Percentiles rank a stretch among this genome's conserved stretches.
phyloP scores from a whole-genome alignment of 53 echinoderm and acorn worm genomes.

The Holothuria scabra region DNA sequence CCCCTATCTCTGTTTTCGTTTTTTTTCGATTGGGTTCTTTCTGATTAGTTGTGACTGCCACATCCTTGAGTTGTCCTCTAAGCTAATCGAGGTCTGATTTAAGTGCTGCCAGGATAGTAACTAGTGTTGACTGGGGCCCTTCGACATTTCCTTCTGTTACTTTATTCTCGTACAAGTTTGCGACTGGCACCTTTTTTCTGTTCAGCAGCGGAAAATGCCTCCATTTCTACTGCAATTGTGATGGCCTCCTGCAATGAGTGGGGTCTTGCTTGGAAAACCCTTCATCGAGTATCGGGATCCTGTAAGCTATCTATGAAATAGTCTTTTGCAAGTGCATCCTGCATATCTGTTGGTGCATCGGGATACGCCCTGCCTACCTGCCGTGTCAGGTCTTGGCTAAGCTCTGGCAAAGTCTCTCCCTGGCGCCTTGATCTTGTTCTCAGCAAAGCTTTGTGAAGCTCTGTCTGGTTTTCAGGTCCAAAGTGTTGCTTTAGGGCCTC shows the following conservation, averaged over 20 bases:
- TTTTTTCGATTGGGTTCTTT: not conserved
- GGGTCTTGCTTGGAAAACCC: not conserved
- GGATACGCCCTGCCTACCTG: not conserved
- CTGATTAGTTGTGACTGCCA: not conserved
- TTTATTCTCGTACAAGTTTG: no score
- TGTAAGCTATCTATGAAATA: not conserved
- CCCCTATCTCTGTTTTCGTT: not conserved
- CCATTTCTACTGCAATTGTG: not conserved
- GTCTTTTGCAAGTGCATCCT: not conserved
- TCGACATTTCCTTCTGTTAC: no score
- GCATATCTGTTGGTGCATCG: not conserved
- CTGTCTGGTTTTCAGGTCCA: no score
- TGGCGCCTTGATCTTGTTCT: not conserved
- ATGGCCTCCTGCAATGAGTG: not conserved
- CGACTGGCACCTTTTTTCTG: not conserved
- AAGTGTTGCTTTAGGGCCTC: constrained; percentile 9
- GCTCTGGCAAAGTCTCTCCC: constrained; percentile 2
- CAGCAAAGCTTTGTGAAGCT: not conserved
- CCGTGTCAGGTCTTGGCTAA: not conserved
- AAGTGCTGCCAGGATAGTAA: not conserved
- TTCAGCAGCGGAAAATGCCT: not conserved
- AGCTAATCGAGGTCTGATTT: not conserved
- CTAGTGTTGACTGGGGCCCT: not conserved
- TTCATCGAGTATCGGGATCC: constrained; percentile 8
- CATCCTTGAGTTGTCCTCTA: not conserved